A percentile compares a stretch with the other conserved stretches of the same genome.
phyloP scores from a whole-genome alignment of 1,140 invertebrate species.

The Saccostrea glomerata region DNA sequence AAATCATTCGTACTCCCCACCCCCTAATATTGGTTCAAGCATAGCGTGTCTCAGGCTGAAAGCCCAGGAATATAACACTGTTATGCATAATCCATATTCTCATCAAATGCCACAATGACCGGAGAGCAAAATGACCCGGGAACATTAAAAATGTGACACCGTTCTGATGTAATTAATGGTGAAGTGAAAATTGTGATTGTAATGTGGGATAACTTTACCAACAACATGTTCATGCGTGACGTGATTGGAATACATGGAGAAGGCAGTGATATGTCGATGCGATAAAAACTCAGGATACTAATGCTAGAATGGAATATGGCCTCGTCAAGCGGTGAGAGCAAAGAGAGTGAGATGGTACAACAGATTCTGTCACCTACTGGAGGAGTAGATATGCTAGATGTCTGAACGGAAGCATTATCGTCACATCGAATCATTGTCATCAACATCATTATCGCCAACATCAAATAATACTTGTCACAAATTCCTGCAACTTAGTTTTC shows the following conservation, averaged over 20 bases:
- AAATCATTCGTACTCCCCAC: conserved; percentile 66
- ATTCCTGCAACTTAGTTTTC: background rate
- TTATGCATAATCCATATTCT: conserved; percentile 69
- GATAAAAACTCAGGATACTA: conserved; percentile 29
- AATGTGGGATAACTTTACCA: conserved; percentile 17
- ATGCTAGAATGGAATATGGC: background rate
- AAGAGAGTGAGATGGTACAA: conserved; percentile 20
- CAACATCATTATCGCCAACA: conserved; percentile 3
- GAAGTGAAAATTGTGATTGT: background rate
- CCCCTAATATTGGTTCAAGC: conserved; percentile 73
- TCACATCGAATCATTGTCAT: conserved; percentile 35
- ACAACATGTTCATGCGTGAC: background rate
- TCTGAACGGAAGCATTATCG: conserved; percentile 39
- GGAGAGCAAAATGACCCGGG: background rate
- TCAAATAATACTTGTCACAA: conserved; percentile 16
- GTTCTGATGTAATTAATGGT: conserved; percentile 7
- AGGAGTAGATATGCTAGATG: background rate
- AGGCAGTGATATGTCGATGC: conserved; percentile 6
- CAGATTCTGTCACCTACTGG: conserved; percentile 10
- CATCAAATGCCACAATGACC: conserved; percentile 70
- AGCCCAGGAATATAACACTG: conserved; percentile 78
- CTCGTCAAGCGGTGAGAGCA: background rate
- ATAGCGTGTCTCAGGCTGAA: conserved; percentile 79
- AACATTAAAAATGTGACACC: conserved; percentile 12
- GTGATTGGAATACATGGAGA: background rate